Base-by-base conservation (phyloP, 2,888 invertebrate genomes). In the Drosophila kambysellisi region DNA sequence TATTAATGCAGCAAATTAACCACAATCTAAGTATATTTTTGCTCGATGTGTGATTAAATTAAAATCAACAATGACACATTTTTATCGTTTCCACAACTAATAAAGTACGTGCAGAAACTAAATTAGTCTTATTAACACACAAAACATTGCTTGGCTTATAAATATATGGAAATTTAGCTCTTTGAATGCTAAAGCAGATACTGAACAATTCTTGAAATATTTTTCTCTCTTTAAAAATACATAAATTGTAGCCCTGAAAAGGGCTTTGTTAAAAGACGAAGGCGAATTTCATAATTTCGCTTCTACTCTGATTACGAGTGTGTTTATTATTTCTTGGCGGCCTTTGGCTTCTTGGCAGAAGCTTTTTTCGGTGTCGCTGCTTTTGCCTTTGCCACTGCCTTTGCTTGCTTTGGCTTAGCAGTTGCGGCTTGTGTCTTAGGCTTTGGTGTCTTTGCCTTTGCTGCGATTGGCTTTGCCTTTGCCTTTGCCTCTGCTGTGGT, bases 361-460 rank as follows among this genome's bases (percentile, higher is more conserved):
- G 76, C 53, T 59, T 73, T 76, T 48, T 77, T 76, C 32, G 72
- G 66, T 25, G 74, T 17, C 6, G 73, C 39, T 20, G 25, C 2
- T 25, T 25, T 25, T 25, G 60, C 60, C 12, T 65, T n/a, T 3
- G 51, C 63, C 8, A 4, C 11, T 17, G 67, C 62, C 63, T 80
- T 80, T 50, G 67, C 64, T 63, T 80, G 79, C 50, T 74, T 80
- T 11, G 65, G 76, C 37, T 76, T 70, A 9, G 62, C 68, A 50
- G 51, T 65, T 37, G 74, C 25, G 11, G 60, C 59, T 29, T 73
- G 43, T 3, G 61, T 56, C 48, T 77, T 80, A 17, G 70, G 67
- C 41, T 77, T 74, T 46, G 73, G 52, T 11, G 60, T 32, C 30
- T 75, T 78, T 33, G 77, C 59, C 53, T 76, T 78, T 33, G 64